Evolutionary conservation across 2,888 invertebrate genomes (phyloP).

Genomic region (Mythimna lalbum): DNA sequence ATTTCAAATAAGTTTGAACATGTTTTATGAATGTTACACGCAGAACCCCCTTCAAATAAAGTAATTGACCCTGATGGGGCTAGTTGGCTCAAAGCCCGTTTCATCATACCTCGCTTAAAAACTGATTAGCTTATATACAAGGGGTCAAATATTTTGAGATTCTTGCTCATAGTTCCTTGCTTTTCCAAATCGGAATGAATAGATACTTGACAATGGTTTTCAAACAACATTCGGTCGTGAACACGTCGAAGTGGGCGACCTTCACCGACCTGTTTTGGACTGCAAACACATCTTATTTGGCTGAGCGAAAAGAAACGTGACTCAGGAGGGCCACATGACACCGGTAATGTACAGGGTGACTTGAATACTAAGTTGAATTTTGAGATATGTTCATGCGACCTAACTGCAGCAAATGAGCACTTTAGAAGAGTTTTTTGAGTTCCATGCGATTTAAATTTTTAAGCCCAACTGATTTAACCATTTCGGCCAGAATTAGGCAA

Average conservation of each 20-base stretch:
- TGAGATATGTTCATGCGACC: neutral
- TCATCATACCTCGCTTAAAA: constrained; percentile 5
- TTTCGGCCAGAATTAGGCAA: too few relatives aligned
- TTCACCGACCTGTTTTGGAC: constrained; percentile 80
- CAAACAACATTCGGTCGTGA: constrained; percentile 48
- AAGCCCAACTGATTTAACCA: too few relatives aligned
- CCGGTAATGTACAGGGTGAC: constrained; percentile 45
- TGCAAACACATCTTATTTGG: constrained; percentile 78
- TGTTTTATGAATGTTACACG: constrained; percentile 50
- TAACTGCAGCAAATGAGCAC: neutral
- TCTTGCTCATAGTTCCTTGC: constrained; percentile 11
- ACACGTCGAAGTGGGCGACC: constrained; percentile 74
- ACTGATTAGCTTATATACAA: constrained; percentile 24
- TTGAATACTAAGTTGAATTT: constrained; percentile 10
- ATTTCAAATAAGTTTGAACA: constrained; percentile 52
- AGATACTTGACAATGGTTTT: constrained; percentile 50
- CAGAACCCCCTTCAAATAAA: constrained; percentile 16
- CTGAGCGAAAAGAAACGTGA: constrained; percentile 79
- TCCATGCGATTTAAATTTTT: neutral
- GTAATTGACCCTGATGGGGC: constrained; percentile 40
- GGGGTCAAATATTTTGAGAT: neutral
- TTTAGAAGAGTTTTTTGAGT: neutral
- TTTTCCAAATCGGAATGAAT: constrained; percentile 37
- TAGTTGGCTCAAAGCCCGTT: constrained; percentile 9
- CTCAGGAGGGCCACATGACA: constrained; percentile 70